Conservation (phyloP, 2,797 vertebrate genomes). For the Onychomys arenicola region DNA sequence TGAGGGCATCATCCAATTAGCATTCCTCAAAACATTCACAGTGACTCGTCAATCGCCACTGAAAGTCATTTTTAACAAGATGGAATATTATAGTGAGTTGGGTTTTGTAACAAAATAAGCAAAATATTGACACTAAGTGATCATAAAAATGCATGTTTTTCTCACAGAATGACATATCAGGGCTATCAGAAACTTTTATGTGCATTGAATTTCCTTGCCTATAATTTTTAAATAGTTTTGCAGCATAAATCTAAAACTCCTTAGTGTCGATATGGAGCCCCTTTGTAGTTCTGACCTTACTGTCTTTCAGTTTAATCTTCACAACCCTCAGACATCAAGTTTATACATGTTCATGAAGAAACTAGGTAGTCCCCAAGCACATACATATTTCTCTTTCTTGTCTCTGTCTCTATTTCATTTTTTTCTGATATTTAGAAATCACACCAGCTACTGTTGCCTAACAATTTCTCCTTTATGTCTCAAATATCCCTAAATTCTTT, state of each 20-base stretch:
- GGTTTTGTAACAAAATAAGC: constrained; percentile 22
- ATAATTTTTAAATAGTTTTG: not conserved
- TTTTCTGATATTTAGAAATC: constrained; percentile 6
- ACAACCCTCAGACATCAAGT: not conserved
- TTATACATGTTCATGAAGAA: not conserved
- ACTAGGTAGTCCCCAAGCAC: rapidly evolving
- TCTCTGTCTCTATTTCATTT: not conserved
- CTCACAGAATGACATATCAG: not conserved
- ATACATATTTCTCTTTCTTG: not conserved
- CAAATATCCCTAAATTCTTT: not conserved
- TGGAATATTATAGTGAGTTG: not conserved
- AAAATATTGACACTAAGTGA: not conserved
- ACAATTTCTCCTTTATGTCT: not conserved
- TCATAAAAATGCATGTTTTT: not conserved
- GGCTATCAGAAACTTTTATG: not conserved
- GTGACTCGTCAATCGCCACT: not conserved
- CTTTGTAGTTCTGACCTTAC: not conserved
- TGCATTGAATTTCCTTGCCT: not conserved
- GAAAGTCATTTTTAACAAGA: constrained; percentile 21
- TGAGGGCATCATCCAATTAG: not conserved
- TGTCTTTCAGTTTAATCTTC: not conserved
- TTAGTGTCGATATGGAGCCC: not conserved
- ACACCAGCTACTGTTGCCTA: not conserved
- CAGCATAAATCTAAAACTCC: not conserved
- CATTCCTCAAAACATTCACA: constrained; percentile 2